Evolutionary conservation across 2,113 vertebrate species (phyloP).

Genomic region (Pterocles gutturalis): DNA sequence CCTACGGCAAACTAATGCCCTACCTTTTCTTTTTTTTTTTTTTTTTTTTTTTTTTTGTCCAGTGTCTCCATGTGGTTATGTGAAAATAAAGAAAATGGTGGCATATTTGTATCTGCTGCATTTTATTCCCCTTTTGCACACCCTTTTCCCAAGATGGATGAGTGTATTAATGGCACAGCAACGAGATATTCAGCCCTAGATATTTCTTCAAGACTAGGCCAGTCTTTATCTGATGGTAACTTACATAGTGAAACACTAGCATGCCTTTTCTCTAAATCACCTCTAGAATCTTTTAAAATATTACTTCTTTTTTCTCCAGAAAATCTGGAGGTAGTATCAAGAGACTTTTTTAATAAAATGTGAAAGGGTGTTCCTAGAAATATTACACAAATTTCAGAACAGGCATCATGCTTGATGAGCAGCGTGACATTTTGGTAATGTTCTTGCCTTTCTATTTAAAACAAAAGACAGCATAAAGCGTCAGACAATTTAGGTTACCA

Average conservation of each 20-base stretch:
- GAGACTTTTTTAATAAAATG: not conserved
- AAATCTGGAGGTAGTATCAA: not conserved
- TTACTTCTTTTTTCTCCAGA: too few relatives aligned
- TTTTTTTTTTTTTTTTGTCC: not conserved
- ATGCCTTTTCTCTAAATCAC: not conserved
- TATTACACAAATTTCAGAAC: not conserved
- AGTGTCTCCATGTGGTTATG: not conserved
- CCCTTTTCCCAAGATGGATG: not conserved
- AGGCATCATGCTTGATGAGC: not conserved
- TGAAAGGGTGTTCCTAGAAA: not conserved
- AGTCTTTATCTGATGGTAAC: not conserved
- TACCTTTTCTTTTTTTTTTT: not conserved
- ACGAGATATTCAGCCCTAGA: not conserved
- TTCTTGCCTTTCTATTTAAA: constrained; percentile 2
- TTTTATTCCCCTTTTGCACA: not conserved
- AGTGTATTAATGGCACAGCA: not conserved
- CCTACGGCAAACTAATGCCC: not conserved
- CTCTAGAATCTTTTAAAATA: not conserved
- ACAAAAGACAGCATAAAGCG: not conserved
- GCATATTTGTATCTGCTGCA: not conserved
- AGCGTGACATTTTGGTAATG: not conserved
- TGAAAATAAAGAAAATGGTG: not conserved
- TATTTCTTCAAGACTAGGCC: not conserved
- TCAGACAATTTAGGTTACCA: not conserved
- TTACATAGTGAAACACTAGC: not conserved